These are phyloP conservation scores for Mechanitis mazaeus DNA, from an alignment of 2,888 invertebrate species.

Conservation along the genomic window DNA sequence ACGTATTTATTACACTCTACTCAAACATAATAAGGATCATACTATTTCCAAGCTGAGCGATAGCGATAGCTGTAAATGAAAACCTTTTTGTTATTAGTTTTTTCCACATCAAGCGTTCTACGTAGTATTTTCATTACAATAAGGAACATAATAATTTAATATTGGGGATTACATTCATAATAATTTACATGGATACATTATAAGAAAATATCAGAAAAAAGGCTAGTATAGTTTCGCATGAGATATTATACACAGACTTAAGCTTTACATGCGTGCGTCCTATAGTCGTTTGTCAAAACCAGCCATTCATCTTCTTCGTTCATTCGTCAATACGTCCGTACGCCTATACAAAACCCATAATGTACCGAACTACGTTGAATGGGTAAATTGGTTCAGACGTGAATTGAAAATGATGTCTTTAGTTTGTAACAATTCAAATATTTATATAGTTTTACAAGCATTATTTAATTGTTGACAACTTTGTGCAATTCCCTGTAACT, in stretches of 20 bases:
- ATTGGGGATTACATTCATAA: too few relatives aligned
- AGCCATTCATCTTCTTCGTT: conserved; percentile 53
- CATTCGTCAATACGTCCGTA: conserved; percentile 47
- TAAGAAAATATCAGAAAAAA: neutral
- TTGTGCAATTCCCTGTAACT: too few relatives aligned
- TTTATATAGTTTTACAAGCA: neutral
- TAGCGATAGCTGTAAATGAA: neutral
- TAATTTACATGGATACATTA: too few relatives aligned
- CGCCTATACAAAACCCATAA: conserved; percentile 29
- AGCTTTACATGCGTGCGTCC: conserved; percentile 36
- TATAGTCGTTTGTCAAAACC: conserved; percentile 53
- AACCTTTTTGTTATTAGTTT: too few relatives aligned
- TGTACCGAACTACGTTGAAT: conserved; percentile 24
- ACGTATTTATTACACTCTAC: conserved; percentile 22
- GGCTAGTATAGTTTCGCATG: neutral
- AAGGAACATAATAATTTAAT: too few relatives aligned
- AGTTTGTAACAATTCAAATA: conserved; percentile 3
- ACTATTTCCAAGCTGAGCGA: conserved; percentile 4
- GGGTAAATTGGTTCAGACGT: conserved; percentile 16
- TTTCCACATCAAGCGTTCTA: too few relatives aligned
- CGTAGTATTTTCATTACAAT: neutral
- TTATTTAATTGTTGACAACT: too few relatives aligned
- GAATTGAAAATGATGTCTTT: conserved; percentile 15
- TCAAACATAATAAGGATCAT: conserved; percentile 11
- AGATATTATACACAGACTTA: neutral